These are phyloP conservation scores for Nibea albiflora DNA, from an alignment of 2,113 vertebrate species.

Conservation along the genomic window DNA sequence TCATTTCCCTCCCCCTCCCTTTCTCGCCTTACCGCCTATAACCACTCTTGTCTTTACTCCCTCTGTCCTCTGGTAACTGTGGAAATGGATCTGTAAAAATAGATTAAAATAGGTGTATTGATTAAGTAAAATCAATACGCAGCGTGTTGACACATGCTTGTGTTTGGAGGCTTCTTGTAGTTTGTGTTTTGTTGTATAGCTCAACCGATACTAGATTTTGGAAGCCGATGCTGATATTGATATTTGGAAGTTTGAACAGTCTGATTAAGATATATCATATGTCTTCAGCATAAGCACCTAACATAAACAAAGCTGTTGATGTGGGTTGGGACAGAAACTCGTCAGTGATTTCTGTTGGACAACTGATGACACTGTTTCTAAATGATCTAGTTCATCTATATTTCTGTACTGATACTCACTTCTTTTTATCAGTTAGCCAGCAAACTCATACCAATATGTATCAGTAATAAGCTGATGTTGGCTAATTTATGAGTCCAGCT, in stretches of 20 bases:
- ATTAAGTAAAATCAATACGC: conserved; percentile 6
- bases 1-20: background rate
- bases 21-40: background rate
- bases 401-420: no score
- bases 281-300: background rate
- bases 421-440: no score
- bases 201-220: background rate
- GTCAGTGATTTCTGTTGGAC: no score
- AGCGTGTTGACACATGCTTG: background rate
- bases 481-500: no score
- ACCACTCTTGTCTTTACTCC: background rate
- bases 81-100: conserved; percentile 2
- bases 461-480: no score
- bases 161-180: background rate
- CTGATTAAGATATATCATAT: background rate
- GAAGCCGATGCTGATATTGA: no score
- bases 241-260: background rate
- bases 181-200: background rate
- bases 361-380: no score
- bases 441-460: no score
- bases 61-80: conserved; percentile 6
- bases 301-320: no score
- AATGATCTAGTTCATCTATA: no score
- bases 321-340: no score
- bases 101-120: background rate